Evolutionary conservation across 1,140 invertebrate genomes (phyloP).

Genomic region (Drosophila virilis): DNA sequence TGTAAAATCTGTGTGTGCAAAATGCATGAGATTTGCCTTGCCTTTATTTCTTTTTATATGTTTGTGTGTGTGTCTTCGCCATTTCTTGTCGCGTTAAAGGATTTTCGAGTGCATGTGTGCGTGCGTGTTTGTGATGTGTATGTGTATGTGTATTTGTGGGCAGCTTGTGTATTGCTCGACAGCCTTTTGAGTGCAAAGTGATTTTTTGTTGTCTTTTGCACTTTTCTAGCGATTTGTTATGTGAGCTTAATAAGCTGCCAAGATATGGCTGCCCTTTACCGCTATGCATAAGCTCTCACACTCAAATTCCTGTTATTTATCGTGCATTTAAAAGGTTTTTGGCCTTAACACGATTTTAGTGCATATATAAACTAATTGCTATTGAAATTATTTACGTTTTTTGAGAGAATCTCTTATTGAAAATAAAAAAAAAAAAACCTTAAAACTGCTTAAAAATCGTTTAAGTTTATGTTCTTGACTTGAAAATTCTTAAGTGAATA

Average conservation of each 20-base stretch:
- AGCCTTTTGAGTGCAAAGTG: conserved; percentile 73
- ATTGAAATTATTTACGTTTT: neutral
- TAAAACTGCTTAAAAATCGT: no score
- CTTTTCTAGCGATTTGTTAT: conserved; percentile 45
- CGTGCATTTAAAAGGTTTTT: neutral
- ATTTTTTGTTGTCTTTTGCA: conserved; percentile 68
- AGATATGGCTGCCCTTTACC: conserved; percentile 19
- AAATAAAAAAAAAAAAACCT: no score
- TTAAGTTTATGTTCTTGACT: no score
- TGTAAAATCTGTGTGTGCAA: conserved; percentile 48
- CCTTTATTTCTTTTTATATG: conserved; percentile 4
- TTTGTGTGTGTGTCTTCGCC: conserved; percentile 25
- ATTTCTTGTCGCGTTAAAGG: conserved; percentile 38
- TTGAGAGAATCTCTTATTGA: no score
- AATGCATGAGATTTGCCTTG: conserved; percentile 46
- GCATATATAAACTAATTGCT: no score
- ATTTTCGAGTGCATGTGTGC: conserved; percentile 42
- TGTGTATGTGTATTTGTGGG: conserved; percentile 28
- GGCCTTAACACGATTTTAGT: neutral
- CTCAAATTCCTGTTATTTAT: conserved; percentile 8
- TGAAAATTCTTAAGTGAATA: no score
- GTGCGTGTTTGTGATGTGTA: no score
- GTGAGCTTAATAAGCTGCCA: conserved; percentile 33
- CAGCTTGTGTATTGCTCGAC: conserved; percentile 54
- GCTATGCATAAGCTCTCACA: conserved; percentile 3